Evolutionary conservation across 2,113 vertebrate species (phyloP).

Genomic region (Pygoscelis adeliae): DNA sequence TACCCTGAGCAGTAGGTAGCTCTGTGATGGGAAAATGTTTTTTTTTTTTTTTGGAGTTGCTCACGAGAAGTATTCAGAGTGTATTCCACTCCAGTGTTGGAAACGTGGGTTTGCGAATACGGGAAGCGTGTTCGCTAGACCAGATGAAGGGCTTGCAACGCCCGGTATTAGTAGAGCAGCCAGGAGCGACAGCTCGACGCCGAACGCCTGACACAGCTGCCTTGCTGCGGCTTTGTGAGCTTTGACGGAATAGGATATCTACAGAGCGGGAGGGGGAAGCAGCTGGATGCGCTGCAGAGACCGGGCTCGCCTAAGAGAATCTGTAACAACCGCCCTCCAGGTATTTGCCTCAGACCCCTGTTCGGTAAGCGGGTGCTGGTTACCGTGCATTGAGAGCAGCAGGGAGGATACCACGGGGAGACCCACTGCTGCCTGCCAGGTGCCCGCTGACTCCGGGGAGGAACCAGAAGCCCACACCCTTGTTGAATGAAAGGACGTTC

Average conservation of each 20-base stretch:
- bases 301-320: background rate
- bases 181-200: background rate
- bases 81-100: background rate
- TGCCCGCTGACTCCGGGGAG: too few species aligned
- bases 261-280: background rate
- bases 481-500: too few species aligned
- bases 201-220: background rate
- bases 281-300: background rate
- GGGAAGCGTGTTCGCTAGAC: too few species aligned
- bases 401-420: background rate
- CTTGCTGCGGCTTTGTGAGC: background rate
- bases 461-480: background rate
- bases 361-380: background rate
- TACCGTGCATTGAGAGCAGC: background rate
- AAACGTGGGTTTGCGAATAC: background rate
- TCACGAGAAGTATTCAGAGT: background rate
- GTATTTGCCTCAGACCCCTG: background rate
- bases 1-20: background rate
- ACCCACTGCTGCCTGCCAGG: background rate
- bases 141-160: background rate
- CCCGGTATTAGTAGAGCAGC: background rate
- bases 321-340: background rate
- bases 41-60: background rate
- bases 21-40: background rate
- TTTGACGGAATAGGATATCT: background rate